Evolutionary conservation across 2,888 invertebrate genomes (phyloP).

Genomic region (Brachyptera risi): DNA sequence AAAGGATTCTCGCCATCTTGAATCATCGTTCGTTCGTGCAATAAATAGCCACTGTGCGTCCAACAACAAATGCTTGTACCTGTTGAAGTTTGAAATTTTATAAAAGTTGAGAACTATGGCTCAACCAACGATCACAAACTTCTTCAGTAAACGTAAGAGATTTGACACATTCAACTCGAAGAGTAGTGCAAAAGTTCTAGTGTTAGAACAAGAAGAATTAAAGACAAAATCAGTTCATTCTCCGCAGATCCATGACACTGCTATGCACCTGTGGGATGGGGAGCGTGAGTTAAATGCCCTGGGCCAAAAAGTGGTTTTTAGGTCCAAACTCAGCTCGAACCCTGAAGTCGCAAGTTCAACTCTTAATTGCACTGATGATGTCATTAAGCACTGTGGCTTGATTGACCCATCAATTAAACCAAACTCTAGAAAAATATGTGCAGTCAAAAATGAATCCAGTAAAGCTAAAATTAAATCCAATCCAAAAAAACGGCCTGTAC

Average conservation of each 20-base stretch:
- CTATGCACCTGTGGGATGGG: not conserved
- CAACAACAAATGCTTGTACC: not conserved
- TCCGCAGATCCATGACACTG: not conserved
- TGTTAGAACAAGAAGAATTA: conserved; percentile 40
- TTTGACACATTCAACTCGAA: conserved; percentile 57
- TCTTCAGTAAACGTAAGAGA: conserved; percentile 72
- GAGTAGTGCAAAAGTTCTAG: conserved; percentile 53
- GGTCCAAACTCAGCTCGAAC: too few relatives aligned
- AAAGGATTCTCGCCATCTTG: not conserved
- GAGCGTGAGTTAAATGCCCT: not conserved
- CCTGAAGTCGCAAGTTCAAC: too few relatives aligned
- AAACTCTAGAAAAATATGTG: too few relatives aligned
- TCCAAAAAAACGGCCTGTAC: not conserved
- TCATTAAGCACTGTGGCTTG: too few relatives aligned
- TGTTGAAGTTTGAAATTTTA: not conserved
- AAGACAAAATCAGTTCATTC: not conserved
- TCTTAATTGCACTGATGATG: too few relatives aligned
- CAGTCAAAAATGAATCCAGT: not conserved
- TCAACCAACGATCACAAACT: conserved; percentile 70
- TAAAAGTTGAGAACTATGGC: conserved; percentile 52
- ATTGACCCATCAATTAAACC: too few relatives aligned
- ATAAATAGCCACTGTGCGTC: too few relatives aligned
- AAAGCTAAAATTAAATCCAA: not conserved
- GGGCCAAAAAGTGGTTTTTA: not conserved
- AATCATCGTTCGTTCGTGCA: not conserved